Evolutionary conservation across 2,888 invertebrate species (phyloP).

Genomic region (Cylindroiulus punctatus): DNA sequence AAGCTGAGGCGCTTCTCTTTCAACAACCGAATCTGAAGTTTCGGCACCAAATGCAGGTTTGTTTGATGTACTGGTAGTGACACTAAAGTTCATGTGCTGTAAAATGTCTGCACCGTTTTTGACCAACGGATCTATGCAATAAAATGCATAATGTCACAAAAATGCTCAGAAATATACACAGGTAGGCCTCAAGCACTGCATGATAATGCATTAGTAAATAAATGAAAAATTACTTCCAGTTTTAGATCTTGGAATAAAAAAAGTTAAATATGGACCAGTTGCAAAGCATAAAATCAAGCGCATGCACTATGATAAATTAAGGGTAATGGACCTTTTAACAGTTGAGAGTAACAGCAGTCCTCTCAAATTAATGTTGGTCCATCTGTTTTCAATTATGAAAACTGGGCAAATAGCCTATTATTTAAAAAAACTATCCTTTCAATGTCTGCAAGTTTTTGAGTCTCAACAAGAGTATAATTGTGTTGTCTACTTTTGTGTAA

Average conservation of each 20-base stretch:
- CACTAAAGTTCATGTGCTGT: constrained; percentile 12
- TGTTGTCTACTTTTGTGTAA: background rate
- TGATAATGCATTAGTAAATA: background rate
- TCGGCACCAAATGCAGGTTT: constrained; percentile 13
- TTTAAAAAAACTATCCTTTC: background rate
- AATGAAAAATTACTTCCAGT: background rate
- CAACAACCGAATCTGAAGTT: background rate
- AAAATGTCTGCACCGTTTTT: constrained; percentile 42
- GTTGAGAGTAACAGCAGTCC: no score
- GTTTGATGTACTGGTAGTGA: constrained; percentile 8
- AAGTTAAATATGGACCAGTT: background rate
- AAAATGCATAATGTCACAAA: background rate
- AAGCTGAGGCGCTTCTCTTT: background rate
- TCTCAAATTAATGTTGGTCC: no score
- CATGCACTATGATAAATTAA: background rate
- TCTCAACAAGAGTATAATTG: background rate
- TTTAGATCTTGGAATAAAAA: background rate
- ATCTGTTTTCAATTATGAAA: no score
- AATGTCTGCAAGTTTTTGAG: background rate
- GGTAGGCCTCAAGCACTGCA: background rate
- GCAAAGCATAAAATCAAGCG: background rate
- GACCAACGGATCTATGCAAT: constrained; percentile 34
- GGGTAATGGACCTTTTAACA: background rate
- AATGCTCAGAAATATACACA: constrained; percentile 4
- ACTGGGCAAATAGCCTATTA: no score